A percentile compares a stretch with the other conserved stretches of the same genome.
These are phyloP conservation scores for Alethe diademata DNA, from an alignment of 2,113 vertebrate genomes.

Conservation along the genomic window DNA sequence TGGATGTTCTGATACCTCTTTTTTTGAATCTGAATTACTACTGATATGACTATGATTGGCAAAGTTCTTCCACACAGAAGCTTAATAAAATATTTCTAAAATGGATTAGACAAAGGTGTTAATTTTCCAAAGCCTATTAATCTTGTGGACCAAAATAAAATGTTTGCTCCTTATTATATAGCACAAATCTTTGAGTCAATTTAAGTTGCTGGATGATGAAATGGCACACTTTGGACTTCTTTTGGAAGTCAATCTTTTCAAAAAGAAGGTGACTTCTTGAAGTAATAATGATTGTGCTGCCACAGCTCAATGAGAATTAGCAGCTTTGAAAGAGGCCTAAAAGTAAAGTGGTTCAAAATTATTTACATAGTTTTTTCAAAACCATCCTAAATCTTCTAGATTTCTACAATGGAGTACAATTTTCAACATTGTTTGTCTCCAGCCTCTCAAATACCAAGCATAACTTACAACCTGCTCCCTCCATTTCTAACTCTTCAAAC, in stretches of 20 bases:
- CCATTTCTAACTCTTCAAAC: not conserved
- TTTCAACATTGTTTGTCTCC: not conserved
- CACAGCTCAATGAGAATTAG: not conserved
- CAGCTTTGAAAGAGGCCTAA: not conserved
- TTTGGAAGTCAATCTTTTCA: not conserved
- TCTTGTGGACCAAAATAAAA: not conserved
- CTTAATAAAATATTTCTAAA: not conserved
- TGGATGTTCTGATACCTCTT: not conserved
- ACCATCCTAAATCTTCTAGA: not conserved
- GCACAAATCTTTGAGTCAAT: not conserved
- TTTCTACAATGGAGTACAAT: not conserved
- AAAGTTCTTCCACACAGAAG: not conserved
- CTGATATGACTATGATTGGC: not conserved
- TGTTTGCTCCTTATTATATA: not conserved
- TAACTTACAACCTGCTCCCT: not conserved
- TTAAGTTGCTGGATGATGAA: not conserved
- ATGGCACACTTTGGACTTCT: not conserved
- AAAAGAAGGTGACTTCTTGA: not conserved
- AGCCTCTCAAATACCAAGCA: not conserved
- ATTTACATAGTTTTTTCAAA: not conserved
- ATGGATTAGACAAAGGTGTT: not conserved
- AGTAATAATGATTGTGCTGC: not conserved
- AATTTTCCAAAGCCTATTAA: not conserved
- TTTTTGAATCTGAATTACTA: not conserved
- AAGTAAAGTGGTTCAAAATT: not conserved